These are phyloP conservation scores for Punctoribates punctum DNA, from an alignment of 2,888 invertebrate species.

Conservation along the genomic window DNA sequence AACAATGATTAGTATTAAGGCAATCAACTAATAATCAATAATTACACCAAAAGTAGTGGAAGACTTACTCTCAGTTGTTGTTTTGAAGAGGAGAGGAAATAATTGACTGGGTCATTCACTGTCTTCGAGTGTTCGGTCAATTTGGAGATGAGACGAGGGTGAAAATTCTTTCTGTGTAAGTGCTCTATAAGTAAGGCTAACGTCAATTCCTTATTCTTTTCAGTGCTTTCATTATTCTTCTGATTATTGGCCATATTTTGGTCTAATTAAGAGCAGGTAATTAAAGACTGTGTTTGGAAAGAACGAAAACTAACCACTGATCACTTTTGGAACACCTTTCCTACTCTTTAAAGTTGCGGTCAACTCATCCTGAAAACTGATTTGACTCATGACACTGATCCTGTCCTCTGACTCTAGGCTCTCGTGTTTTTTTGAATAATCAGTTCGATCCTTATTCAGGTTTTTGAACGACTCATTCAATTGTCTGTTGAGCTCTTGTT, in stretches of 20 bases:
- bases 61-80: constrained; percentile 23
- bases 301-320: no score
- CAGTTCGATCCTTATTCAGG: constrained; percentile 1
- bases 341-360: constrained; percentile 6
- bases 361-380: constrained; percentile 31
- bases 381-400: neutral
- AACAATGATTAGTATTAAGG: no score
- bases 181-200: constrained; percentile 1
- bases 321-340: neutral
- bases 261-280: neutral
- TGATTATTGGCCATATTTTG: neutral
- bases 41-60: no score
- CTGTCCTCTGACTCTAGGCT: neutral
- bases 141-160: constrained; percentile 18
- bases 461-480: constrained; percentile 30
- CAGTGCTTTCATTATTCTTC: neutral
- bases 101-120: neutral
- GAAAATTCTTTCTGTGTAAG: constrained; percentile 28
- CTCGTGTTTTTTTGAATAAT: neutral
- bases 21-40: no score
- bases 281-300: no score
- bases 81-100: constrained; percentile 10
- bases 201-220: neutral
- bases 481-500: constrained; percentile 15
- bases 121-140: neutral